Base-by-base conservation (phyloP, 2,797 vertebrate species). In the Danio aesculapii region DNA sequence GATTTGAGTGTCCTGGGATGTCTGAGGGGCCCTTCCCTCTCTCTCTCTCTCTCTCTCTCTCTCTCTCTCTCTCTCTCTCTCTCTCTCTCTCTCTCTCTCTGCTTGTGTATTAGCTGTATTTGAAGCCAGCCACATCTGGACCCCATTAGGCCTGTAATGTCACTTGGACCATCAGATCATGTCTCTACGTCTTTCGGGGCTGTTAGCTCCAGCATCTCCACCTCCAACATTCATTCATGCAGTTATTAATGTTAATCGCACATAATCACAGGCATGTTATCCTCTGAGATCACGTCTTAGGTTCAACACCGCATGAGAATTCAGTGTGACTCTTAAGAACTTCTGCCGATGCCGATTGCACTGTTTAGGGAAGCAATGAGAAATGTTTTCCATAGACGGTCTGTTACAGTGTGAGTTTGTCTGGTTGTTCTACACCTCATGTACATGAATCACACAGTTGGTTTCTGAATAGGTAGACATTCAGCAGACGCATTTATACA, bases 51-150 rank as follows among this genome's bases (percentile, higher is more conserved):
- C 58, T 77, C 75, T 72, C 19, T 52, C 70, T 21, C 71, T 83
- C 55, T 81, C 14, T 79, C 73, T 79, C 58, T 77, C 78, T 72
- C 19, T 52, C 70, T 16, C 71, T 81, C 55, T 76, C 19, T 79
- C 73, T 75, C 59, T 77, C 75, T 72, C 19, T 52, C 63, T 21
- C 71, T 83, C 55, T 76, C 14, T 77, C 78, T 72, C 19, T 52
- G 70, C 17, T 67, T 83, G 49, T 81, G 19, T 79, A 68, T 75
- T 59, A 61, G 79, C 68, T 68, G 8, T 12, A 62, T 12, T 63
- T n/a, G 41, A 79, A 85, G 62, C 82, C 75, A 75, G 66, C 39
- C 78, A 84, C 84, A 84, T 86, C 84, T 86, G 86, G 81, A 77
- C 52, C 53, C 12, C 6, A 77, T 87, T 81, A 81, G 10, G 66